phyloP scores from a whole-genome alignment of 2,113 vertebrate genomes.

The Neomonachus schauinslandi region DNA sequence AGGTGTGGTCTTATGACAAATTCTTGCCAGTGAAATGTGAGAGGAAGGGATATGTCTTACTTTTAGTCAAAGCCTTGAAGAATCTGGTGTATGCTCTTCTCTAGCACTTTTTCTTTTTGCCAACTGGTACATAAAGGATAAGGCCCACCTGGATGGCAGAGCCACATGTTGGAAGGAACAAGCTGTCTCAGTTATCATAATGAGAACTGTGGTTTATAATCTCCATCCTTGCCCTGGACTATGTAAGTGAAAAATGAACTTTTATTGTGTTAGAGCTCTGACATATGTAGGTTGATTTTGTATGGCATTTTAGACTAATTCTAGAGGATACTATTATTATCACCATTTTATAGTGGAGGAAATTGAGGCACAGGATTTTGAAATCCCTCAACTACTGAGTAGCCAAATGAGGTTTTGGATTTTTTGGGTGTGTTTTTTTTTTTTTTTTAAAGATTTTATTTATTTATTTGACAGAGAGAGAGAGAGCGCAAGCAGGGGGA shows the following conservation, averaged over 20 bases:
- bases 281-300: neutral
- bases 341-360: neutral
- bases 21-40: neutral
- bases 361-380: neutral
- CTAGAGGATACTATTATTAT: neutral
- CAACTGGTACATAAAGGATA: neutral
- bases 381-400: neutral
- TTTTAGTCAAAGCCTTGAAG: neutral
- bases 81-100: neutral
- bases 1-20: neutral
- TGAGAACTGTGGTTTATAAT: neutral
- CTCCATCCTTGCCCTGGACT: neutral
- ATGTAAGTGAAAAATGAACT: neutral
- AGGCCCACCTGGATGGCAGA: rapidly evolving
- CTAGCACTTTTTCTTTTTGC: neutral
- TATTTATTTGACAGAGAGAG: too few species aligned
- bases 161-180: neutral
- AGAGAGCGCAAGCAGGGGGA: too few species aligned
- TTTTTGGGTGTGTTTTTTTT: too few species aligned
- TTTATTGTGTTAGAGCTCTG: neutral
- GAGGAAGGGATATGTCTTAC: neutral
- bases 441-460: too few species aligned
- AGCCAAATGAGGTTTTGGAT: neutral
- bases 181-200: neutral
- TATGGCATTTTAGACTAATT: neutral